A percentile compares a stretch with the other conserved stretches of the same genome.
Conservation (phyloP, 2,888 invertebrate species). For the Bruchidius siliquastri region DNA sequence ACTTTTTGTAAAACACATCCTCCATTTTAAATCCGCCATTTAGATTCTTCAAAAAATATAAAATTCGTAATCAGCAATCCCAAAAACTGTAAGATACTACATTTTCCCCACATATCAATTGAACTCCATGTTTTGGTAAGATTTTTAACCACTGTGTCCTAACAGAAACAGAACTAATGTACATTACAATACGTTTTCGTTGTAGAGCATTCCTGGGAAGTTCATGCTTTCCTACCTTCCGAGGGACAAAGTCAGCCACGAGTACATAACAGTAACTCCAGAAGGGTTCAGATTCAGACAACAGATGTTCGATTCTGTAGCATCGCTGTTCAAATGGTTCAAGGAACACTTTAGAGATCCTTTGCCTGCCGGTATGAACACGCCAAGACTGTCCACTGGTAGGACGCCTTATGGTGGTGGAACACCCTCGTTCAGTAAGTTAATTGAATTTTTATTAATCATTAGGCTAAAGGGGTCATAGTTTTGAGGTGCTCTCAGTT, state of each 20-base stretch:
- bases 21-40: too few species aligned
- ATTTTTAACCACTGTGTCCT: too few species aligned
- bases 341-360: conserved; percentile 97
- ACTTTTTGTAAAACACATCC: too few species aligned
- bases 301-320: conserved; percentile 80
- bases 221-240: conserved; percentile 94
- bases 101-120: too few species aligned
- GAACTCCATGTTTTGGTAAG: too few species aligned
- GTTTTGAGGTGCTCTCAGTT: too few species aligned
- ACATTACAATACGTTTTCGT: conserved; percentile 7
- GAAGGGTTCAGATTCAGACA: conserved; percentile 90
- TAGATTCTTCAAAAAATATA: too few species aligned
- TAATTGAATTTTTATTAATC: too few species aligned
- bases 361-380: conserved; percentile 67
- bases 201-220: conserved; percentile 77
- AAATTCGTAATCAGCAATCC: too few species aligned
- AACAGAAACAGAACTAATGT: too few species aligned
- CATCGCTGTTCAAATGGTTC: conserved; percentile 87
- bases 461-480: too few species aligned
- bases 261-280: conserved; percentile 85
- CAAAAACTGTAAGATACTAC: too few species aligned
- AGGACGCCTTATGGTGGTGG: conserved; percentile 53
- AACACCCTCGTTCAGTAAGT: conserved; percentile 30
- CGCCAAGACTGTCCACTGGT: conserved; percentile 56
- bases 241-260: conserved; percentile 77